phyloP scores from a whole-genome alignment of 2,888 invertebrate genomes.

The Schizaphis graminum region DNA sequence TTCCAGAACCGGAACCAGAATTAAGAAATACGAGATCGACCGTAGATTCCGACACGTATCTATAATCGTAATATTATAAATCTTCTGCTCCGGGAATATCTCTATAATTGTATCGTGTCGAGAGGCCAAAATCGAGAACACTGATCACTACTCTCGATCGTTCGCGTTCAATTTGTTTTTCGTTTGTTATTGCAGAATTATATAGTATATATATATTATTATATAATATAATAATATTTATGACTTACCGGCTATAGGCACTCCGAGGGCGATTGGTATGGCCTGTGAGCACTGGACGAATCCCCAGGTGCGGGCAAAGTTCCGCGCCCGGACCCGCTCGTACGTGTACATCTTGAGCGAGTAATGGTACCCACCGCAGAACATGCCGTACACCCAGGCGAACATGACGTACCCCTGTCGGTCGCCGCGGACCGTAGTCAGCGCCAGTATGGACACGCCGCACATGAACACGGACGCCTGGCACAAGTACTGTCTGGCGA shows the following conservation, averaged over 20 bases:
- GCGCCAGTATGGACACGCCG: conserved; percentile 82
- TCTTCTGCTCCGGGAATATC: neutral
- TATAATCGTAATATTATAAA: neutral
- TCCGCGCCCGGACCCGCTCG: conserved; percentile 86
- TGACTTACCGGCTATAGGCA: conserved; percentile 82
- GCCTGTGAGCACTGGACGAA: conserved; percentile 90
- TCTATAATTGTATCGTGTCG: neutral
- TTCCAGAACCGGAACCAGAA: neutral
- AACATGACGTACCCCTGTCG: conserved; percentile 83
- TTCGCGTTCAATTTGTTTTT: neutral
- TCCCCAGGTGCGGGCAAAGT: conserved; percentile 90
- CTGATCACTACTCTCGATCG: neutral
- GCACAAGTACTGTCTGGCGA: conserved; percentile 84
- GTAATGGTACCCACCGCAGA: conserved; percentile 90
- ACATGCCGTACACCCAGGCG: conserved; percentile 87
- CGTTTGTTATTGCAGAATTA: neutral
- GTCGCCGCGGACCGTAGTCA: conserved; percentile 83
- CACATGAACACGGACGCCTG: conserved; percentile 86
- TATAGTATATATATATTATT: too few species aligned
- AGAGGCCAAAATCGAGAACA: neutral
- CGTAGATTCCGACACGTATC: neutral
- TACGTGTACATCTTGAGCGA: conserved; percentile 91
- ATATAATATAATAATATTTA: too few species aligned
- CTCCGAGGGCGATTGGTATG: conserved; percentile 86
- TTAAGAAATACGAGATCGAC: neutral